Percentiles rank a stretch among this genome's conserved stretches.
phyloP scores from a whole-genome alignment of 2,113 vertebrate species.

The Bubo scandiacus region DNA sequence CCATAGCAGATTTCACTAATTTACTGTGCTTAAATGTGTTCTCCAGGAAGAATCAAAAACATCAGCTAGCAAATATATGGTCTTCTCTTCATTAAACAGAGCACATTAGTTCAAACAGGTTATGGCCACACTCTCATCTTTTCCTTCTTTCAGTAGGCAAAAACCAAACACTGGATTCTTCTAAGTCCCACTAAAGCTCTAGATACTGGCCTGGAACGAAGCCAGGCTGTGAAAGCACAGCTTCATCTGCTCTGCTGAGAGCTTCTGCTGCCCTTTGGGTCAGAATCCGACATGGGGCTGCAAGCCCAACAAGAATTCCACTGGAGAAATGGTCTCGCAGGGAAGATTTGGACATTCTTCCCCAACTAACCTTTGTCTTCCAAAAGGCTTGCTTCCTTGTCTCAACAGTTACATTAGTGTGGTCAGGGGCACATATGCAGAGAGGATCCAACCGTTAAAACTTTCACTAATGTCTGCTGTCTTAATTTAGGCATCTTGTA shows the following conservation, averaged over 20 bases:
- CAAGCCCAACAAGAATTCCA: background rate
- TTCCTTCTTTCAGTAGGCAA: background rate
- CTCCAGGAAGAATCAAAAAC: background rate
- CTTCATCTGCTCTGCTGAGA: background rate
- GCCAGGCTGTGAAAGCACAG: background rate
- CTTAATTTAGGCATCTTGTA: background rate
- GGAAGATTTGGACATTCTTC: background rate
- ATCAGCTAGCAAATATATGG: background rate
- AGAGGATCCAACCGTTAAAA: background rate
- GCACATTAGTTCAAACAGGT: background rate
- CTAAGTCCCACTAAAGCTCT: background rate
- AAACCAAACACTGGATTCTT: background rate
- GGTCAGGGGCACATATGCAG: background rate
- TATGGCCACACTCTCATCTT: background rate
- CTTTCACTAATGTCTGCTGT: background rate
- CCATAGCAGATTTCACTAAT: background rate
- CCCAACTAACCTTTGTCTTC: background rate
- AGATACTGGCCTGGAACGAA: background rate
- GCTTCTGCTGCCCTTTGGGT: background rate
- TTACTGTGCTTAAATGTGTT: background rate
- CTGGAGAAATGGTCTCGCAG: background rate
- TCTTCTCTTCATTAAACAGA: background rate
- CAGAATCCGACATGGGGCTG: fast-evolving
- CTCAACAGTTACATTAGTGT: background rate
- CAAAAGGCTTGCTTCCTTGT: background rate